Conservation (phyloP, 2,888 invertebrate species). For the Amphimallon solstitiale region DNA sequence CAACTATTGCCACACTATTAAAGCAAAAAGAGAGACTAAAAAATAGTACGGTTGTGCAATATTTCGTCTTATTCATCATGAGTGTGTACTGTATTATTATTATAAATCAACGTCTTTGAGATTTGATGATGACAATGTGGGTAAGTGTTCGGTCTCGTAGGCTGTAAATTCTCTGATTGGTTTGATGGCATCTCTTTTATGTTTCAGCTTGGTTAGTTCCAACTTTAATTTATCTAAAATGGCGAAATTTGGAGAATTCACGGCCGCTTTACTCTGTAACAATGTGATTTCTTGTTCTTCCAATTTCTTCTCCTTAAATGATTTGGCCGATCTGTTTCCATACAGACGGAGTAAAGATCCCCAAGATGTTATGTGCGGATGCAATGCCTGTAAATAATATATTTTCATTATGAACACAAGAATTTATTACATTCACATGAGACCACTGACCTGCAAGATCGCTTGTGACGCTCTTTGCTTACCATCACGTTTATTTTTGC, state of each 20-base stretch:
- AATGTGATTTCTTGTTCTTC: conserved; percentile 93
- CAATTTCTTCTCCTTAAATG: conserved; percentile 90
- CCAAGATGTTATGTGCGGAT: conserved; percentile 95
- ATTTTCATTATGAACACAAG: background rate
- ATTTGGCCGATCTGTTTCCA: conserved; percentile 90
- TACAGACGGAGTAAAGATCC: conserved; percentile 93
- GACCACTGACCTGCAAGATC: conserved; percentile 80
- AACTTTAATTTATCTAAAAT: conserved; percentile 84
- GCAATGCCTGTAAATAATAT: conserved; percentile 64
- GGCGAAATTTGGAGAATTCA: conserved; percentile 91
- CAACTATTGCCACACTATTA: no score
- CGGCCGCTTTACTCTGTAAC: conserved; percentile 86
- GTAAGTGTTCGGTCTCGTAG: conserved; percentile 70
- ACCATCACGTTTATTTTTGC: conserved; percentile 95
- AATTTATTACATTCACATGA: background rate
- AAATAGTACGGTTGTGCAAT: background rate
- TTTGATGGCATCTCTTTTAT: conserved; percentile 66
- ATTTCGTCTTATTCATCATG: background rate
- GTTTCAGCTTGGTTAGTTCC: conserved; percentile 83
- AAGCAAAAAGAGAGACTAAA: no score
- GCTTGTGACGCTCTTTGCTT: conserved; percentile 96
- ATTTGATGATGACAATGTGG: conserved; percentile 79
- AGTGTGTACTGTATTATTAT: no score
- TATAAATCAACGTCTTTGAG: conserved; percentile 82
- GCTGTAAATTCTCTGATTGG: conserved; percentile 72